phyloP scores from a whole-genome alignment of 2,113 vertebrate species.

The Oncorhynchus masou region DNA sequence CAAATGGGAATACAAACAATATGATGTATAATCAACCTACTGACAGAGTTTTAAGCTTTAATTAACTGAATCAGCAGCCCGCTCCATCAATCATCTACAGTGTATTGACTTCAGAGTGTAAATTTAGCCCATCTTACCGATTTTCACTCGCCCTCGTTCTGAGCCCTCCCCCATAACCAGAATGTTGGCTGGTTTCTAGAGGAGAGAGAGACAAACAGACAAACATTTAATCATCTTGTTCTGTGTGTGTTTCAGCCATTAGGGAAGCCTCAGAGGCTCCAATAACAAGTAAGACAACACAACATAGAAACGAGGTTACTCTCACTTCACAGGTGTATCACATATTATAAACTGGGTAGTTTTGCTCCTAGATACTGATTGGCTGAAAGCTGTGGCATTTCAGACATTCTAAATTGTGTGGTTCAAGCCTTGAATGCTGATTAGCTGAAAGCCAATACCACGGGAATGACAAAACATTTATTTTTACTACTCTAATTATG shows the following conservation, averaged over 20 bases:
- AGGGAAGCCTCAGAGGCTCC: not conserved
- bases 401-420: too few species aligned
- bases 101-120: not conserved
- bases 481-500: too few species aligned
- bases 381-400: too few species aligned
- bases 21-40: not conserved
- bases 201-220: conserved; percentile 46
- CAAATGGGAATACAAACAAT: not conserved
- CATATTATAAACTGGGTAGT: too few species aligned
- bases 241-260: not conserved
- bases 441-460: too few species aligned
- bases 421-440: too few species aligned
- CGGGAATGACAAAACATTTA: too few species aligned
- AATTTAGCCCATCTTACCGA: conserved; percentile 69
- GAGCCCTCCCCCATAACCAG: conserved; percentile 92
- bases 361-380: too few species aligned
- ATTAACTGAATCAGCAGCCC: not conserved
- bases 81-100: not conserved
- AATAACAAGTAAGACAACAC: not conserved
- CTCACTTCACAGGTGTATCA: not conserved
- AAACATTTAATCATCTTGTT: not conserved
- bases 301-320: not conserved
- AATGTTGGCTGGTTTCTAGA: conserved; percentile 93
- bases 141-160: conserved; percentile 91
- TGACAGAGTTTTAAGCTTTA: not conserved